These are phyloP conservation scores for Cacoxenus indagator DNA, from an alignment of 2,888 invertebrate species.

Conservation along the genomic window DNA sequence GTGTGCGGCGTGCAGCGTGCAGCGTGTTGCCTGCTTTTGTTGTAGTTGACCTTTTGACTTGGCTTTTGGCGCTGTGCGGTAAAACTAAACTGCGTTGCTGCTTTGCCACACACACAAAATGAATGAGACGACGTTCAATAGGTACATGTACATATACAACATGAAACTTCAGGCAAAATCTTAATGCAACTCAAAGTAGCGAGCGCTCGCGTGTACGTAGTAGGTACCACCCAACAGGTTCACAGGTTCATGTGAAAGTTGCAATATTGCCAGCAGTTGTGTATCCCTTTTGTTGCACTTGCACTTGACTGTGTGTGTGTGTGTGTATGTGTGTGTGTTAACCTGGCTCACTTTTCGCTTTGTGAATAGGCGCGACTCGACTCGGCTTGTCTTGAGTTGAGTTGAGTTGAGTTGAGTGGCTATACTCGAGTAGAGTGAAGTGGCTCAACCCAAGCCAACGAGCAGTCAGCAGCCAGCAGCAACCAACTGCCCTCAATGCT, in stretches of 20 bases:
- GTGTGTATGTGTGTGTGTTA: background rate
- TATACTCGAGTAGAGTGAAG: background rate
- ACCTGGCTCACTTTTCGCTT: background rate
- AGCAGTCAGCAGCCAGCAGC: background rate
- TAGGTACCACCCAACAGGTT: slow-evolving; percentile 35
- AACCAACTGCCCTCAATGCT: background rate
- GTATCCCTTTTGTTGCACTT: slow-evolving; percentile 39
- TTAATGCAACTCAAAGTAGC: background rate
- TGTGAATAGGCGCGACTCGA: background rate
- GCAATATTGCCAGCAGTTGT: slow-evolving; percentile 20
- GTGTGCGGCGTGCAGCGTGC: too few species aligned
- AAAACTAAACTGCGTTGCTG: background rate
- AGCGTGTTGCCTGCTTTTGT: slow-evolving; percentile 18
- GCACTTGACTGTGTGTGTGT: background rate
- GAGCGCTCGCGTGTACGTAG: background rate
- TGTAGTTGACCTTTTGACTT: slow-evolving; percentile 18
- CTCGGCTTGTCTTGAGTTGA: background rate
- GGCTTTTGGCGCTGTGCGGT: background rate
- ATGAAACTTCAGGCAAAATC: background rate
- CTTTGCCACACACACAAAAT: background rate
- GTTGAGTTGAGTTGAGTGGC: slow-evolving; percentile 10
- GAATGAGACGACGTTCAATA: background rate
- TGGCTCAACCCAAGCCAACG: background rate
- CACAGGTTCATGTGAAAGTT: slow-evolving; percentile 62
- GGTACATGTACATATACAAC: too few species aligned